Base-by-base conservation (phyloP, 2,797 vertebrate genomes). In the Falco columbarius region DNA sequence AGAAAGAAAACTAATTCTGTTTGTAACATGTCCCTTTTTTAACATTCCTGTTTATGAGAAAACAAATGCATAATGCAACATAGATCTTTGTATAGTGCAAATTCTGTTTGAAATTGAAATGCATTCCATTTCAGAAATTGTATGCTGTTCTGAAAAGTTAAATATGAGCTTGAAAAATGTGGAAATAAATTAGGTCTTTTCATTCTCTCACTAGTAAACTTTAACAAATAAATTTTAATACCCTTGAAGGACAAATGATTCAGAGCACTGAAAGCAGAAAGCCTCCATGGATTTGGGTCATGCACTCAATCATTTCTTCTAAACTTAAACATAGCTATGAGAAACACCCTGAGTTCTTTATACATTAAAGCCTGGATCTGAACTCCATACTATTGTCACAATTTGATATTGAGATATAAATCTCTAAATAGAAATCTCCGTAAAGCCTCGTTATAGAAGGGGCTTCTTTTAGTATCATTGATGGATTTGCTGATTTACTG, bases 191-290 rank as follows among this genome's bases (percentile, higher is more conserved):
- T 52, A 56, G 52, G 12, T 42, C 65, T 94, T 96, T 92, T 82
- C 32, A 56, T 68, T 85, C 84, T 61, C 47, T 75, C 30, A 54
- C 63, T 86, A 82, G 92, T 72, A 91, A 86, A 94, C 81, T 94
- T 88, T 49, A 75, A 83, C 93, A 96, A 95, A 94, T 92, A 93
- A 95, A 95, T 76, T 63, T 36, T 84, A 89, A 82, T 66, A 38
- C 68, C 86, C 86, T 93, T 95, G 90, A 96, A 97, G 86, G 85
- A 95, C 72, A 87, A 80, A 83, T 65, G 66, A 73, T 91, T 96
- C 89, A 76, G 72, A 85, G 42, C 61, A 42, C 44, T 85, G 56
- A 40, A 93, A 91, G 44, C 82, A 94, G 36, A 90, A 95, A 90
- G 29, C 20, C 66, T 77, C 87, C 27, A 1, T 81, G 87, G 84